Evolutionary conservation across 1,140 invertebrate genomes (phyloP), one percentile per base, ranked within the genome.

Genomic region (Chymomyza costata): DNA sequence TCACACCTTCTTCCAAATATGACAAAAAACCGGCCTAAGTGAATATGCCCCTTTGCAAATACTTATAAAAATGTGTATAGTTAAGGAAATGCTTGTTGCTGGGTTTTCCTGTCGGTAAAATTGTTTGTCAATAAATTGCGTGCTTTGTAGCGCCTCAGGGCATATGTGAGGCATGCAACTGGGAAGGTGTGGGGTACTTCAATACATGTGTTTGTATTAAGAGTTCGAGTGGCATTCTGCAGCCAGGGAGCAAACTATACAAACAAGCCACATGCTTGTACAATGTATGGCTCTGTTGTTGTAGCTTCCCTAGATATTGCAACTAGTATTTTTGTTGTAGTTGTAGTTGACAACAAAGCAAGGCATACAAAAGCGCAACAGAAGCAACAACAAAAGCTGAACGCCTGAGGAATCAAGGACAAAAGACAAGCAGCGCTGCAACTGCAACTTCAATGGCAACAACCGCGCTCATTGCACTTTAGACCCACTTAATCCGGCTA

Each of bases 301-400:
- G 18, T 30, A 3, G 21, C 8, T 25, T 5, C 3, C 8, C 3
- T 8, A 5, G 21, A 5, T 25, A 8, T 25, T 25, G 21, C 21
- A 5, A 25, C 10, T 15, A 3, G 11, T 18, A 31, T 14, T 16
- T 14, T 30, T 25, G 30, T 8, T 30, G 35, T 16, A 8, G 8
- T 18, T 38, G 57, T 56, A 66, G 51, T 52, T 51, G 62, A 18
- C 54, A 45, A 65, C 55, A n/a, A n/a, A n/a, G n/a, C n/a, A n/a
- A n/a, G n/a, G n/a, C n/a, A 34, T 34, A 78, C 71, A 78, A 78
- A 78, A 78, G 73, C 54, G 73, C 73, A 78, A 73, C 73, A 80
- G 56, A 65, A 54, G 28, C 51, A 65, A 53, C 61, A 53, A 59
- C 69, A 73, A 73, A 63, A 67, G 57, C 55, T 59, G 11, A 59